A percentile compares a stretch with the other conserved stretches of the same genome.
These are phyloP conservation scores for Holotrichia oblita DNA, from an alignment of 1,140 invertebrate species.

Conservation along the genomic window DNA sequence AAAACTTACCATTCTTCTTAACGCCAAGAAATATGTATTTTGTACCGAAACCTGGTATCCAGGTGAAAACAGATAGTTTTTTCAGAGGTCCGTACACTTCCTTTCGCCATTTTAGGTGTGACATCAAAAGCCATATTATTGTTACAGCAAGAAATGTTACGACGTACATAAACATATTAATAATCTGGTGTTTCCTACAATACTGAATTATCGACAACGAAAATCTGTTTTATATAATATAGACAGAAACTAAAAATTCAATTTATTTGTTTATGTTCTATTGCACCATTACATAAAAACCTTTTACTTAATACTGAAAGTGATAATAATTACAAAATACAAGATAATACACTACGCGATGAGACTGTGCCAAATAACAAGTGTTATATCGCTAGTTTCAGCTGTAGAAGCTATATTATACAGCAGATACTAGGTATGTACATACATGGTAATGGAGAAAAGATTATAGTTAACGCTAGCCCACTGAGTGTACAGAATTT, in stretches of 20 bases:
- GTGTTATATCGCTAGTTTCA: too few species aligned
- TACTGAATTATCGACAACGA: neutral
- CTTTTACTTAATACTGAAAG: neutral
- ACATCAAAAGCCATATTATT: neutral
- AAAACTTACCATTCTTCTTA: neutral
- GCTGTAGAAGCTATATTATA: too few species aligned
- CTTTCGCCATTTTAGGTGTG: conserved; percentile 14
- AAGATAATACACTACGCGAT: too few species aligned
- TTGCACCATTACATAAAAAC: neutral
- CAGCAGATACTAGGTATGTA: too few species aligned
- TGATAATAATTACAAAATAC: neutral
- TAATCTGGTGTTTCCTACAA: neutral
- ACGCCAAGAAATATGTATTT: conserved; percentile 1
- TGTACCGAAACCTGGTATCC: neutral
- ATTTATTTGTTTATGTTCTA: too few species aligned
- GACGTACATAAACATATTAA: conserved; percentile 9
- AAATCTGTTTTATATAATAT: neutral
- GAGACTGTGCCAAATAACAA: too few species aligned
- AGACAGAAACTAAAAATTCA: neutral
- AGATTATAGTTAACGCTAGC: too few species aligned
- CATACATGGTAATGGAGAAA: too few species aligned
- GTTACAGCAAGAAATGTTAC: neutral
- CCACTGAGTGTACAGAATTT: too few species aligned
- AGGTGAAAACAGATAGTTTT: neutral
- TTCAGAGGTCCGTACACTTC: neutral